These are phyloP conservation scores for Enteromius anoplus DNA, from an alignment of 2,797 vertebrate species.

Conservation along the genomic window DNA sequence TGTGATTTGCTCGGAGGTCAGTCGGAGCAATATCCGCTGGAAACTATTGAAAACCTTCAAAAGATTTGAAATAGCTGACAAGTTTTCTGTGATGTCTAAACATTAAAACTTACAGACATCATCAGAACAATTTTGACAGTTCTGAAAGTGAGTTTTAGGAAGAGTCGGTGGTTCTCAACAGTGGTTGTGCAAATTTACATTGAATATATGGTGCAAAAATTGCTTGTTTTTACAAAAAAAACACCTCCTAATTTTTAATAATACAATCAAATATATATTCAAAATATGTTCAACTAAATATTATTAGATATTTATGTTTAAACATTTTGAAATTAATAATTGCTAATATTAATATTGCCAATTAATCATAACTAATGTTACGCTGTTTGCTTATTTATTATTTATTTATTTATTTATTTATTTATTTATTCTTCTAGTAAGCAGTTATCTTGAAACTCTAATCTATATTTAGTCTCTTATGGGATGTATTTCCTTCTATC, in stretches of 20 bases:
- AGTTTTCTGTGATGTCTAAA: conserved; percentile 42
- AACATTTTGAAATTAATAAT: too few relatives aligned
- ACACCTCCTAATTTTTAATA: too few relatives aligned
- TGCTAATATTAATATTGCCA: too few relatives aligned
- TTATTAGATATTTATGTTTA: too few relatives aligned
- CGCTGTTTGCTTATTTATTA: too few relatives aligned
- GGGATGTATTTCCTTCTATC: neutral
- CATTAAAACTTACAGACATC: neutral
- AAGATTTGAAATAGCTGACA: conserved; percentile 27
- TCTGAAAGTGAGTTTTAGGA: neutral
- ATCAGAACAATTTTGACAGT: neutral
- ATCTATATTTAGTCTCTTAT: neutral
- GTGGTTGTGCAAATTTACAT: neutral
- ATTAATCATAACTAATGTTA: too few relatives aligned
- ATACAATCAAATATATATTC: too few relatives aligned
- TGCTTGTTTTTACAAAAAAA: neutral
- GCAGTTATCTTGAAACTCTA: neutral
- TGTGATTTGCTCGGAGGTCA: conserved; percentile 33
- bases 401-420: too few relatives aligned
- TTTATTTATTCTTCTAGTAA: neutral
- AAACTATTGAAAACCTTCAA: neutral
- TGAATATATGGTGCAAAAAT: neutral
- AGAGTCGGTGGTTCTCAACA: neutral
- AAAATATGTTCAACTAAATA: too few relatives aligned
- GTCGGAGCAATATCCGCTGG: conserved; percentile 7